These are phyloP conservation scores for Neogobius melanostomus DNA, from an alignment of 2,113 vertebrate species.

Conservation along the genomic window DNA sequence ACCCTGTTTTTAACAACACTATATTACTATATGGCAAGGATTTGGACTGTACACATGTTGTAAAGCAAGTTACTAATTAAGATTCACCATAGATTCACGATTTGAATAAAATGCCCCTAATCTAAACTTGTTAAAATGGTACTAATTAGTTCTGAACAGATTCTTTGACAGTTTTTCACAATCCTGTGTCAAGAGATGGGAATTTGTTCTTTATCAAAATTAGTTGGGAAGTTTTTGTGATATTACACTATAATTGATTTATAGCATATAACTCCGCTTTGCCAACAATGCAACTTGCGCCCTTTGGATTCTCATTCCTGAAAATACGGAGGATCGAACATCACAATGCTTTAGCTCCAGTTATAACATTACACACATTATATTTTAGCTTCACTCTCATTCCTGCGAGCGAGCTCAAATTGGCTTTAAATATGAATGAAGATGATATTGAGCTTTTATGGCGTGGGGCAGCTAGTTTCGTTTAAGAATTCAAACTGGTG, in stretches of 20 bases:
- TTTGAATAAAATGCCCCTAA: too few species aligned
- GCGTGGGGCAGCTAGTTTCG: slow-evolving; percentile 5
- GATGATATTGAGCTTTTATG: neutral
- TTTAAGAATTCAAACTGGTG: slow-evolving; percentile 28
- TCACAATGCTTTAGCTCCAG: slow-evolving; percentile 31
- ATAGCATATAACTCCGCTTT: neutral
- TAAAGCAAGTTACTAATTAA: too few species aligned
- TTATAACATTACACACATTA: slow-evolving; percentile 9
- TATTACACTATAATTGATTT: neutral
- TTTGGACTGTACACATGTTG: too few species aligned
- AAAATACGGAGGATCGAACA: slow-evolving; percentile 27
- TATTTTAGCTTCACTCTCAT: slow-evolving; percentile 10
- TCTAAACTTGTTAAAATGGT: too few species aligned
- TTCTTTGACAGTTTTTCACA: too few species aligned
- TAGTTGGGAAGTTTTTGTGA: neutral
- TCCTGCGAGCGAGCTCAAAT: slow-evolving; percentile 33
- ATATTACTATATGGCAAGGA: too few species aligned
- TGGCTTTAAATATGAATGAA: neutral
- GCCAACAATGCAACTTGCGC: neutral
- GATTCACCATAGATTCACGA: too few species aligned
- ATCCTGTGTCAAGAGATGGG: too few species aligned
- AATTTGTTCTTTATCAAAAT: too few species aligned
- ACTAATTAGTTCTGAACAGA: too few species aligned
- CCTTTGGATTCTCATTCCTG: neutral
- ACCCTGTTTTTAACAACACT: too few species aligned